Conservation (phyloP, 2,888 invertebrate species). For the Entomobrya multifasciata region DNA sequence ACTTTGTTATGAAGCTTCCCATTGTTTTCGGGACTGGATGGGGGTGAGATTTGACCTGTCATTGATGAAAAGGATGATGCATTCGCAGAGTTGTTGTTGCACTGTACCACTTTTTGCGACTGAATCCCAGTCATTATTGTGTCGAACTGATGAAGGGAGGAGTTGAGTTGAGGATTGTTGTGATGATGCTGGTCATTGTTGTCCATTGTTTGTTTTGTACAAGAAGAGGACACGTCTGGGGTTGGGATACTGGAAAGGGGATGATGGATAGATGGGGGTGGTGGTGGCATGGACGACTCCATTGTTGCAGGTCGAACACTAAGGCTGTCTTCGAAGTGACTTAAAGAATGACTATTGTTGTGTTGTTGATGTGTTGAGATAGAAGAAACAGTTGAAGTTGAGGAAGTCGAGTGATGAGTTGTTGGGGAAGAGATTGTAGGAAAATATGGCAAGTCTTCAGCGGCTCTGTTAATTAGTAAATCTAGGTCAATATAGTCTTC, state of each 20-base stretch:
- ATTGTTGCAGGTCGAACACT: slow-evolving; percentile 53
- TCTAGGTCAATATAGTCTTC: slow-evolving; percentile 82
- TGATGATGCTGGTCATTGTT: slow-evolving; percentile 33
- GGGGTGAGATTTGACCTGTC: slow-evolving; percentile 81
- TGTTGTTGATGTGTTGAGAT: slow-evolving; percentile 64
- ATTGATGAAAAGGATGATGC: slow-evolving; percentile 31
- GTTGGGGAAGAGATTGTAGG: slow-evolving; percentile 66
- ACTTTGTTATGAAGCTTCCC: slow-evolving; percentile 38
- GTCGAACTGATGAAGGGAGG: slow-evolving; percentile 79
- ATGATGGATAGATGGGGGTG: neutral
- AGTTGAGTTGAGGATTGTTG: slow-evolving; percentile 57
- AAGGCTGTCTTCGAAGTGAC: slow-evolving; percentile 70
- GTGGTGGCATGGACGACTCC: slow-evolving; percentile 46
- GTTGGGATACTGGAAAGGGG: slow-evolving; percentile 37
- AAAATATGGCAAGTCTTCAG: slow-evolving; percentile 81
- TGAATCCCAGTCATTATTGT: slow-evolving; percentile 81
- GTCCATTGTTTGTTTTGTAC: slow-evolving; percentile 61
- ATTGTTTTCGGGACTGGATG: slow-evolving; percentile 81
- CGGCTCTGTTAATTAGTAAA: slow-evolving; percentile 81
- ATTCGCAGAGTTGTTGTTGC: neutral
- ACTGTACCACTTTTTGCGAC: slow-evolving; percentile 69
- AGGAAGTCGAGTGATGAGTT: slow-evolving; percentile 55
- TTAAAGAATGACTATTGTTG: slow-evolving; percentile 71
- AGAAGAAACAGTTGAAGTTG: slow-evolving; percentile 53
- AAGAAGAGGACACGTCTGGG: slow-evolving; percentile 13